Evolutionary conservation across 2,888 invertebrate genomes (phyloP).

Genomic region (Dascillus cervinus): DNA sequence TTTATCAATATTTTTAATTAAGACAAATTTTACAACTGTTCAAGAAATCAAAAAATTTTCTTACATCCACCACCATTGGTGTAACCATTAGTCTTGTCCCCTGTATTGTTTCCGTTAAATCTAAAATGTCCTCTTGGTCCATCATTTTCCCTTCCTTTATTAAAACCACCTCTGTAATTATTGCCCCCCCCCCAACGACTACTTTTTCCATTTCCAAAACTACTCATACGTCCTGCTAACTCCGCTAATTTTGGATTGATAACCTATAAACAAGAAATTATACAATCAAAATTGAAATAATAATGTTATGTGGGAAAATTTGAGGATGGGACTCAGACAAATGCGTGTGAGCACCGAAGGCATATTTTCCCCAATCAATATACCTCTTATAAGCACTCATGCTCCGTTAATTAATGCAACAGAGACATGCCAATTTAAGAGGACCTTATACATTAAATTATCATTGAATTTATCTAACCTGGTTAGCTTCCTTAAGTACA

Average conservation of each 20-base stretch:
- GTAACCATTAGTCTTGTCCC: constrained; percentile 20
- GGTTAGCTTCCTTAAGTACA: constrained; percentile 84
- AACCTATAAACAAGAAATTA: constrained; percentile 45
- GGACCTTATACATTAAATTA: too few relatives aligned
- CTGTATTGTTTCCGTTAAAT: constrained; percentile 14
- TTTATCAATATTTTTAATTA: too few relatives aligned
- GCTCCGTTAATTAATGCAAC: constrained; percentile 52
- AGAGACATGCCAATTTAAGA: constrained; percentile 66
- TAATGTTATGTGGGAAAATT: constrained; percentile 28
- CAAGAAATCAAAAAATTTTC: too few relatives aligned
- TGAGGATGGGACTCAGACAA: constrained; percentile 72
- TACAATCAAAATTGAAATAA: not conserved
- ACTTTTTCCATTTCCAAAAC: constrained; percentile 50
- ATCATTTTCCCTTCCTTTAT: constrained; percentile 29
- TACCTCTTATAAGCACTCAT: constrained; percentile 73
- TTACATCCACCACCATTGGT: constrained; percentile 13
- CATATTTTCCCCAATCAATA: constrained; percentile 56
- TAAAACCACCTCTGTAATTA: constrained; percentile 39
- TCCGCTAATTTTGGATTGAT: constrained; percentile 80
- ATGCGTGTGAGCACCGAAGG: constrained; percentile 71
- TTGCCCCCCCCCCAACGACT: constrained; percentile 49
- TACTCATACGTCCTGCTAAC: constrained; percentile 58
- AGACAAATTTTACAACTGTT: too few relatives aligned
- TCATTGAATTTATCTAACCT: constrained; percentile 49
- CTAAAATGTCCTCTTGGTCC: constrained; percentile 29